These are phyloP conservation scores for Drusus annulatus DNA, from an alignment of 1,140 invertebrate species.

Conservation along the genomic window DNA sequence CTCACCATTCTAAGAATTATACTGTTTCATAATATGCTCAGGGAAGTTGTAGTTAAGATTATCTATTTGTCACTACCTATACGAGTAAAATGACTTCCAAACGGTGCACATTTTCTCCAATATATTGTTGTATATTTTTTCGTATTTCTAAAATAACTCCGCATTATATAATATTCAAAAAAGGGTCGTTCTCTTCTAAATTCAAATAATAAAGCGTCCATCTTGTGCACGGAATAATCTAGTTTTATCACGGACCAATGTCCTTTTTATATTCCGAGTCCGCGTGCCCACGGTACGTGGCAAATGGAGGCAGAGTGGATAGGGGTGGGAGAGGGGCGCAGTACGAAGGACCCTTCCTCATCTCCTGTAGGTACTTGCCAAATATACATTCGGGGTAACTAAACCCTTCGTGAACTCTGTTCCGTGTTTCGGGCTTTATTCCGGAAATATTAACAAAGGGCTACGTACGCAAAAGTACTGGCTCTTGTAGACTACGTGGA, in stretches of 20 bases:
- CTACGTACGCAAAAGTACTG: too few species aligned
- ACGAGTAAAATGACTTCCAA: too few species aligned
- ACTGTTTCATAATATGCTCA: too few species aligned
- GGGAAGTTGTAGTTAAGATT: too few species aligned
- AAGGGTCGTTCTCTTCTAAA: conserved; percentile 27
- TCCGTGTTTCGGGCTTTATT: not conserved
- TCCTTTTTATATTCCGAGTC: conserved; percentile 55
- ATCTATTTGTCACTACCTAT: too few species aligned
- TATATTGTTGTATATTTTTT: too few species aligned
- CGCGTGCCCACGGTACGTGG: conserved; percentile 54
- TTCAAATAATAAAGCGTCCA: conserved; percentile 57
- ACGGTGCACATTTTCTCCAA: too few species aligned
- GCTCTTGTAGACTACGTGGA: too few species aligned
- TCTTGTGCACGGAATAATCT: conserved; percentile 55
- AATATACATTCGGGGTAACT: conserved; percentile 22
- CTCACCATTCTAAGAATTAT: too few species aligned
- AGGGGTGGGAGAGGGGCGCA: too few species aligned
- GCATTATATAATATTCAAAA: conserved; percentile 26
- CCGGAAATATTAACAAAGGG: too few species aligned
- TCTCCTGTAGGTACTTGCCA: not conserved
- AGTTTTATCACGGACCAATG: conserved; percentile 56
- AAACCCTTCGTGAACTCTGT: conserved; percentile 17
- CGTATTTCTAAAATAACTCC: not conserved
- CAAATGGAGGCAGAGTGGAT: conserved; percentile 22
- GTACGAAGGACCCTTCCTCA: conserved; percentile 14